phyloP scores from a whole-genome alignment of 2,797 vertebrate species.

The Xenentodon cancila region DNA sequence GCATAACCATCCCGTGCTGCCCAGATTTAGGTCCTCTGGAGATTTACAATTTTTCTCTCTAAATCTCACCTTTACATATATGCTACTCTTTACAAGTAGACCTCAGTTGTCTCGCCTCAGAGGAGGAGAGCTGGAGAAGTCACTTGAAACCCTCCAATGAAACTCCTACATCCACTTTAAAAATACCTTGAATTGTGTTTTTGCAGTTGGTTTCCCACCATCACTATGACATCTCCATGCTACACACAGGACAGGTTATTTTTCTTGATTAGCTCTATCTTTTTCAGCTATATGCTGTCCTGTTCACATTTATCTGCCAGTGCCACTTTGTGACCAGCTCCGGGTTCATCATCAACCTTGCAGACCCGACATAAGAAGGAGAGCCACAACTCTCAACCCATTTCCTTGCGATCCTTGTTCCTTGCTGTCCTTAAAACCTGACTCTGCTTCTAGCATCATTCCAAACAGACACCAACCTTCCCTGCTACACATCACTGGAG shows the following conservation, averaged over 20 bases:
- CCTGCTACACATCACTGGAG: constrained; percentile 90
- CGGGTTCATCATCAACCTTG: constrained; percentile 22
- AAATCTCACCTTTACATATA: constrained; percentile 17
- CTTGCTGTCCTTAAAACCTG: constrained; percentile 23
- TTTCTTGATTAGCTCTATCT: constrained; percentile 34
- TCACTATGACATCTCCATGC: constrained; percentile 8
- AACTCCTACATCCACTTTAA: constrained; percentile 7
- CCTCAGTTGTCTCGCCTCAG: constrained; percentile 10
- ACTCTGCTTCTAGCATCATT: constrained; percentile 25
- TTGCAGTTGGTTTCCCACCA: constrained; percentile 64
- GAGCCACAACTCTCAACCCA: constrained; percentile 9
- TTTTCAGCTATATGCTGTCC: constrained; percentile 14
- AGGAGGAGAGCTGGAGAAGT: constrained; percentile 32
- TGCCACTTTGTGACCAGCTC: constrained; percentile 26
- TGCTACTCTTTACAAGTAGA: constrained; percentile 61
- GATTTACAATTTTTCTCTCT: constrained; percentile 13
- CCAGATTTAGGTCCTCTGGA: constrained; percentile 34
- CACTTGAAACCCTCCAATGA: not conserved
- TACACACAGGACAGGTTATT: constrained; percentile 20
- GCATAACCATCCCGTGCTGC: constrained; percentile 57
- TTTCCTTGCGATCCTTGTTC: not conserved
- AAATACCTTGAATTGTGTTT: constrained; percentile 38
- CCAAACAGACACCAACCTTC: constrained; percentile 34
- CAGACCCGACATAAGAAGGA: constrained; percentile 22
- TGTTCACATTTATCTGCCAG: constrained; percentile 7